Conservation (phyloP, 2,888 invertebrate species). For the Odontocolon sp. region DNA sequence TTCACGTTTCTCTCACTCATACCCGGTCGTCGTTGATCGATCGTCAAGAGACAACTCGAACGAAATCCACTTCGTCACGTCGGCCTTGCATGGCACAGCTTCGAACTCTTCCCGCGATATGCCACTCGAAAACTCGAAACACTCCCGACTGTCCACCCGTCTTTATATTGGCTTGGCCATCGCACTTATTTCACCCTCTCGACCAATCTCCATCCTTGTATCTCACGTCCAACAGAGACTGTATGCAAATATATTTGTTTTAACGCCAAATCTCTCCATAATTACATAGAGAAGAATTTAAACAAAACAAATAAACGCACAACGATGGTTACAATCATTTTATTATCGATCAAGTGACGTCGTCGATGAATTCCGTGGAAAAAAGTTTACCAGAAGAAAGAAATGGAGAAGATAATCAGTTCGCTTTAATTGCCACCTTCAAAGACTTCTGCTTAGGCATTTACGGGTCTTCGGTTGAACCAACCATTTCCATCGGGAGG, state of each 20-base stretch:
- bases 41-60: constrained; percentile 22
- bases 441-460: constrained; percentile 77
- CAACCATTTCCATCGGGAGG: constrained; percentile 53
- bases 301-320: no score
- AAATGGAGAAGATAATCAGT: constrained; percentile 58
- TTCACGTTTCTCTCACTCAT: constrained; percentile 5
- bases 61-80: constrained; percentile 45
- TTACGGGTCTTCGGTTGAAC: constrained; percentile 72
- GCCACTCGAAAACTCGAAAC: constrained; percentile 14
- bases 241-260: no score
- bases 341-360: background rate
- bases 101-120: background rate
- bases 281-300: no score
- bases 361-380: background rate
- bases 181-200: constrained; percentile 7
- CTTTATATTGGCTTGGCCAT: constrained; percentile 4
- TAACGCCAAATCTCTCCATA: no score
- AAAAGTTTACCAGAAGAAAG: background rate
- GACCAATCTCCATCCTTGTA: background rate
- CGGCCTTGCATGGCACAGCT: constrained; percentile 29
- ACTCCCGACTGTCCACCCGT: background rate
- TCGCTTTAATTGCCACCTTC: constrained; percentile 73
- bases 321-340: no score
- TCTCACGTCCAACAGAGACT: background rate
- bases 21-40: constrained; percentile 33